Percentiles rank a stretch among this genome's conserved stretches.
These are phyloP conservation scores for Drosophila neutralis DNA, from an alignment of 2,888 invertebrate genomes.

Conservation along the genomic window DNA sequence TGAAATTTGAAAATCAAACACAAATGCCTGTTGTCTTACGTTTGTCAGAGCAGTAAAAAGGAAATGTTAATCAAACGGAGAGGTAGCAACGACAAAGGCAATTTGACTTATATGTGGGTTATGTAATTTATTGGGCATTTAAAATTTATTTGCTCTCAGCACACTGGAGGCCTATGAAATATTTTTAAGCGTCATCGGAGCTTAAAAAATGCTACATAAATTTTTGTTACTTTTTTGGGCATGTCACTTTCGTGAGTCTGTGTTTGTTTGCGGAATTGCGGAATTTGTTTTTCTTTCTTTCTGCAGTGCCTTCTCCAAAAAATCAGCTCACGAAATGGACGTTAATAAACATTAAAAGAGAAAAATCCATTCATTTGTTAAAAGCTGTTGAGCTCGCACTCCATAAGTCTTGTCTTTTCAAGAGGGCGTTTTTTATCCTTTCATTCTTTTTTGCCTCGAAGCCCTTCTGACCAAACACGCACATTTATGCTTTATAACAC, in stretches of 20 bases:
- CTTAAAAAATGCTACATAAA: constrained; percentile 13
- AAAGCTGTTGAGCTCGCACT: constrained; percentile 8
- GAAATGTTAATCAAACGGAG: constrained; percentile 45
- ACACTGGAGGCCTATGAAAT: constrained; percentile 9
- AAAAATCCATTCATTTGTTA: constrained; percentile 36
- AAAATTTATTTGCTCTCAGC: constrained; percentile 24
- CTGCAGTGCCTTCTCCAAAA: background rate
- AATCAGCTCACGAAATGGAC: constrained; percentile 24
- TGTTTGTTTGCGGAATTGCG: background rate
- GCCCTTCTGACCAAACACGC: constrained; percentile 60
- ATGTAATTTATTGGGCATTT: constrained; percentile 30
- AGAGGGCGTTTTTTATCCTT: constrained; percentile 2
- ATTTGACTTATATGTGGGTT: constrained; percentile 13
- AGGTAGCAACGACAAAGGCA: constrained; percentile 23
- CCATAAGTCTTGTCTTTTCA: constrained; percentile 11
- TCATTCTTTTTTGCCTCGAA: constrained; percentile 24
- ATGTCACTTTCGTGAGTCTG: background rate
- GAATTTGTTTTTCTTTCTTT: constrained; percentile 1
- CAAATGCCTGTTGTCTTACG: background rate
- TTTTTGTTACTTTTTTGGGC: constrained; percentile 4
- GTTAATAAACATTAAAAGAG: constrained; percentile 13
- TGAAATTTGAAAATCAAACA: background rate
- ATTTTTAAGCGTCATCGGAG: constrained; percentile 13
- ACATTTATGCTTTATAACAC: constrained; percentile 60
- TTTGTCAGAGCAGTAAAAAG: background rate